Base-by-base conservation (phyloP, 1,140 invertebrate genomes). In the Agraylea sexmaculata region DNA sequence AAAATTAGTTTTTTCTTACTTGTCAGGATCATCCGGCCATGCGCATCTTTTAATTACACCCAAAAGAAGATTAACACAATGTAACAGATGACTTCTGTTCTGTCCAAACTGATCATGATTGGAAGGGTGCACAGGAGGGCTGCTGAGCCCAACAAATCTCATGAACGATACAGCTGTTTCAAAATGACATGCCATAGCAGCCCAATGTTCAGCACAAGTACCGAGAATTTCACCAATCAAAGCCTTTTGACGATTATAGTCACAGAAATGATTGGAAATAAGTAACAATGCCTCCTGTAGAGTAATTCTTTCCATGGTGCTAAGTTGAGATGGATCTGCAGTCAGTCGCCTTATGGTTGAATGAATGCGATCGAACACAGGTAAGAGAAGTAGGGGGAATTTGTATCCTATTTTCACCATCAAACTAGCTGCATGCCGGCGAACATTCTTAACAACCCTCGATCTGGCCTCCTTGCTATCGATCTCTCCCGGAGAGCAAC, bases 361-460 rank as follows among this genome's bases (percentile, higher is more conserved):
- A 53, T 83, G 79, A 46, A 92, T 78, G 36, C 86, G 76, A 30
- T 86, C 81, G 60, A 91, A 93, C n/a, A 87, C 78, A 4, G 87
- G 86, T 52, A 92, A 59, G 22, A 88, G 62, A 2, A 88, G 62
- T 7, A 87, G 58, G 0, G 87, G 87, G 66, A 87, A 89, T 53
- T 87, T 85, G 28, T 83, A 75, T 10, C 82, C 84, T 22, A 93
- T 77, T 64, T 92, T 93, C 1, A 94, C 86, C 61, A 93, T 77
- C 2, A 89, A 60, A 11, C 85, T 87, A 19, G 86, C 87, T 1
- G 87, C 87, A 66, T 93, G 89, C 2, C 87, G 70, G 6, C 87
- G 63, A 1, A 93, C 77, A 55, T 89, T 89, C 62, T 87, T 87
- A 1, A 87, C 79, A 10, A 77, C 75, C 42, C 75, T 71, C 6